phyloP scores from a whole-genome alignment of 2,888 invertebrate genomes.

The Omphaloscelis lunosa region DNA sequence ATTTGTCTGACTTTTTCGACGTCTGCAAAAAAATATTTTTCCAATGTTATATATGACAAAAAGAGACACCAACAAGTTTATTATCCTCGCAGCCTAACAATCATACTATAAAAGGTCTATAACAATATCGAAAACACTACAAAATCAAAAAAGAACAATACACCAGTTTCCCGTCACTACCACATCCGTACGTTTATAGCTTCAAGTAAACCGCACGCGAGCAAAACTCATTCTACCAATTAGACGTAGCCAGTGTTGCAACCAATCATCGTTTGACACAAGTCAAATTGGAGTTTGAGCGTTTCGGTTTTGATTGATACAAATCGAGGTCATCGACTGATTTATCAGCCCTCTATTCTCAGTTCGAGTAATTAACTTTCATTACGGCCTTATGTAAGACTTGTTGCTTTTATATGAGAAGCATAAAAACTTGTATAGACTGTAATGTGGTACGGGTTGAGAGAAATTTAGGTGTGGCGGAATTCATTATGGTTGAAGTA shows the following conservation, averaged over 20 bases:
- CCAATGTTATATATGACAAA: not conserved
- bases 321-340: conserved; percentile 88
- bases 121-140: conserved; percentile 17
- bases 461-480: conserved; percentile 55
- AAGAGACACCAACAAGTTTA: not conserved
- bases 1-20: not conserved
- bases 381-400: conserved; percentile 70
- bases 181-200: conserved; percentile 70
- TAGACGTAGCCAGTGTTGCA: conserved; percentile 86
- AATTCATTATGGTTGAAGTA: conserved; percentile 50
- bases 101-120: conserved; percentile 18
- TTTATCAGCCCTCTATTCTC: conserved; percentile 82
- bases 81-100: conserved; percentile 12
- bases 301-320: conserved; percentile 87
- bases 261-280: conserved; percentile 90
- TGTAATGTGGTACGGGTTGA: conserved; percentile 48
- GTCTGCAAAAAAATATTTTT: not conserved
- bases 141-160: conserved; percentile 39
- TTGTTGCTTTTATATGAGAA: conserved; percentile 58
- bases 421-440: conserved; percentile 48
- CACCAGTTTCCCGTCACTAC: conserved; percentile 50
- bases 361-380: conserved; percentile 78
- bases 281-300: conserved; percentile 88
- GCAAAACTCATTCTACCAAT: conserved; percentile 88
- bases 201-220: conserved; percentile 78